These are phyloP conservation scores for Steinernema khuongi DNA, from an alignment of 1,140 invertebrate genomes.

Conservation along the genomic window DNA sequence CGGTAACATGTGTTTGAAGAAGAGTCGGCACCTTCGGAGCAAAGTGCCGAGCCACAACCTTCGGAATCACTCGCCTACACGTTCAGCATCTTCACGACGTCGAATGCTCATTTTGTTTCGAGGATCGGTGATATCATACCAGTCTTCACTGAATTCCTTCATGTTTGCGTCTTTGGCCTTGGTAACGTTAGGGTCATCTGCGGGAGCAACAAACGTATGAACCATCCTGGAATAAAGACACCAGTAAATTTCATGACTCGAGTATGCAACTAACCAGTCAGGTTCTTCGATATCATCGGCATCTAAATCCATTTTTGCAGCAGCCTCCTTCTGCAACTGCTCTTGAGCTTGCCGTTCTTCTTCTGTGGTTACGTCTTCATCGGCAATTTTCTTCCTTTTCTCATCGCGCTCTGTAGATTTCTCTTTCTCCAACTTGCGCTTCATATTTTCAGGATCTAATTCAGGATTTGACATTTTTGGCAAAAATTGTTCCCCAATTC, in stretches of 20 bases:
- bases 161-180: constrained; percentile 90
- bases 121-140: constrained; percentile 81
- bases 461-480: constrained; percentile 3
- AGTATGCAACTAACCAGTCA: constrained; percentile 54
- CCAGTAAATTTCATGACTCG: constrained; percentile 11
- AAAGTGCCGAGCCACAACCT: too few species aligned
- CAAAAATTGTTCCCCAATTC: constrained; percentile 65
- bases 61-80: too few species aligned
- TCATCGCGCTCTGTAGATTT: neutral
- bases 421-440: neutral
- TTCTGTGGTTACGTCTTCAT: constrained; percentile 42
- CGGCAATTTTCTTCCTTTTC: constrained; percentile 27
- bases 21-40: too few species aligned
- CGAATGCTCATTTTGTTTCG: constrained; percentile 87
- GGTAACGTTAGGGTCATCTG: constrained; percentile 71
- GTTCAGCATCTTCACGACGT: constrained; percentile 66
- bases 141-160: constrained; percentile 74
- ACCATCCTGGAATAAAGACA: constrained; percentile 67
- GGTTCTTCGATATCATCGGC: constrained; percentile 52
- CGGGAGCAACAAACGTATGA: constrained; percentile 69
- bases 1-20: too few species aligned
- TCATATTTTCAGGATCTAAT: neutral
- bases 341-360: constrained; percentile 50
- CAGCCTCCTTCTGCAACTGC: constrained; percentile 17
- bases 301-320: constrained; percentile 43